Evolutionary conservation across 2,888 invertebrate genomes (phyloP), one percentile per base, ranked within the genome.

Genomic region (Lottia gigantea): DNA sequence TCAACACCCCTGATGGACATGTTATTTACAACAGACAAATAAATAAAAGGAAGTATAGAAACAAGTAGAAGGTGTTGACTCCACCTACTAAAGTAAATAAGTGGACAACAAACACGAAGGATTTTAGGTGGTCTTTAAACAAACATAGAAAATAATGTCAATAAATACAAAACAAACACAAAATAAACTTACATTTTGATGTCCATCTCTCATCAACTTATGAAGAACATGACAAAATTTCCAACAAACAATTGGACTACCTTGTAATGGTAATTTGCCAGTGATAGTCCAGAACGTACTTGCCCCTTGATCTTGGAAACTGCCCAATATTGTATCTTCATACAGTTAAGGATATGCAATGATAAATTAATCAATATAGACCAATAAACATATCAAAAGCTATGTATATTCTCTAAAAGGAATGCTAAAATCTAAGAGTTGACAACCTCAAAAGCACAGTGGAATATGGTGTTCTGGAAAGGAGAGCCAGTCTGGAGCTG

Each of bases 211-310:
- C 74, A 98, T 90, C 68, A 99, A 91, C 82, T 98, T 98, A 90
- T 99, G 99, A 26, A 98, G 91, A 77, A 98, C 95, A 90, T 99
- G 96, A 86, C 97, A 98, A 90, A 98, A 97, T 90, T 99, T 99
- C 99, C 99, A 99, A 45, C 97, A 96, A 65, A 97, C 94, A 82
- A 99, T 97, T 75, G 96, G 93, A 90, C 97, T 95, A 82, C 96
- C 97, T 90, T 96, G 94, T 1, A 95, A 89, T 12, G 95, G 95
- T 76, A 95, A 92, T 46, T 94, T 90, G 70, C 90, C 87, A 62
- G 91, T 91, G 71, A 91, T 91, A 76, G 90, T 92, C 98, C 98
- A 99, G 90, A 98, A 99, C 25, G 95, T 93, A 85, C 93, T 91
- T 15, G 94, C 95, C 82, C 96, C 95, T 89, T 95, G 95, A 83